Conservation (phyloP, 2,797 vertebrate genomes). For the Centroberyx gerrardi region DNA sequence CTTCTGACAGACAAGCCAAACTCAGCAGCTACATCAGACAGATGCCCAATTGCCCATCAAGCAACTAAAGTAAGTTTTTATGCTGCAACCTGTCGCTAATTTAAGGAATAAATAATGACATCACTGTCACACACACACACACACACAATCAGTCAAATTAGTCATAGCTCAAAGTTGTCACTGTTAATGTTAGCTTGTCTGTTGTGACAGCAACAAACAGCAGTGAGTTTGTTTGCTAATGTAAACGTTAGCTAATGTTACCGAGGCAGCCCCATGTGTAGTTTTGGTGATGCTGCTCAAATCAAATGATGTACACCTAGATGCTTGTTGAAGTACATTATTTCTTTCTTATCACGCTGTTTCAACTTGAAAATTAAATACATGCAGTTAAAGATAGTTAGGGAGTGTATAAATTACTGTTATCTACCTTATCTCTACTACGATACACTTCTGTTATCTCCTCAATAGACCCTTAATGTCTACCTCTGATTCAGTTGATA, state of each 20-base stretch:
- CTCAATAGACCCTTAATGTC: neutral
- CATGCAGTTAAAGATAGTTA: neutral
- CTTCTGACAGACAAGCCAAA: neutral
- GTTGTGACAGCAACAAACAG: conserved; percentile 49
- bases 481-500: conserved; percentile 9
- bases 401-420: neutral
- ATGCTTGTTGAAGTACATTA: neutral
- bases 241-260: conserved; percentile 22
- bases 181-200: conserved; percentile 36
- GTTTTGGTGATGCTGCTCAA: neutral
- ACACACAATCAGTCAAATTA: too few relatives aligned
- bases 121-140: conserved; percentile 27
- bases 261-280: conserved; percentile 3
- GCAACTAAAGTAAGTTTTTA: conserved; percentile 32
- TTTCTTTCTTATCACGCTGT: neutral
- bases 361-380: conserved; percentile 19
- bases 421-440: neutral
- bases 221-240: neutral
- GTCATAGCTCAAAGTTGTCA: conserved; percentile 17
- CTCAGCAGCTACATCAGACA: too few relatives aligned
- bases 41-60: conserved; percentile 4
- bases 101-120: conserved; percentile 29
- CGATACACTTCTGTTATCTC: neutral
- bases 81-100: conserved; percentile 22
- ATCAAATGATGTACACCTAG: too few relatives aligned